These are phyloP conservation scores for Plebejus argus DNA, from an alignment of 2,888 invertebrate genomes.

Conservation along the genomic window DNA sequence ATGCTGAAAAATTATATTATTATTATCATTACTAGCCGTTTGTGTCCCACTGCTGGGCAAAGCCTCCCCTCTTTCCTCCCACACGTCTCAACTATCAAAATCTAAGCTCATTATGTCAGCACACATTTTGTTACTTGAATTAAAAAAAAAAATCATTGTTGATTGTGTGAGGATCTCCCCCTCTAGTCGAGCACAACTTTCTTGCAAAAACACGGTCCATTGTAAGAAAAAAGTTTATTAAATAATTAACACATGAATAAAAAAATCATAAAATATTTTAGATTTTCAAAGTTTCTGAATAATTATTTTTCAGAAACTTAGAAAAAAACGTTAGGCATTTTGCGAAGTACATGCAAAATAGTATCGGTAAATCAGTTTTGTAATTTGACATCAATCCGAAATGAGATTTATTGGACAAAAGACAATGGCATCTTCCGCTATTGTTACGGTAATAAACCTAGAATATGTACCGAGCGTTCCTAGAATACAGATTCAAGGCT, in stretches of 20 bases:
- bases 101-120: neutral
- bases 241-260: neutral
- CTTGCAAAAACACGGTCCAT: neutral
- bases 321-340: neutral
- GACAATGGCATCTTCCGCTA: conserved; percentile 10
- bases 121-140: neutral
- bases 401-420: neutral
- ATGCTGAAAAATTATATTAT: conserved; percentile 55
- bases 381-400: conserved; percentile 5
- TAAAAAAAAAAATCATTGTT: neutral
- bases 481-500: conserved; percentile 24
- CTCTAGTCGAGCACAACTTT: neutral
- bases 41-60: too few species aligned
- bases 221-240: neutral
- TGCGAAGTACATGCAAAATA: neutral
- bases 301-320: neutral
- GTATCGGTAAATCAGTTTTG: neutral
- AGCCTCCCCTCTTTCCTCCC: too few species aligned
- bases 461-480: conserved; percentile 12
- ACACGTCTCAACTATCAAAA: neutral
- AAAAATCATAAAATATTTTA: neutral
- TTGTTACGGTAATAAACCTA: conserved; percentile 28
- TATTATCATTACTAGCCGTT: too few species aligned
- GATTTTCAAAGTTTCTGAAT: neutral
- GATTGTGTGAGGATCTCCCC: neutral